Base-by-base conservation (phyloP, 2,113 vertebrate species). In the Nothoprocta perdicaria region DNA sequence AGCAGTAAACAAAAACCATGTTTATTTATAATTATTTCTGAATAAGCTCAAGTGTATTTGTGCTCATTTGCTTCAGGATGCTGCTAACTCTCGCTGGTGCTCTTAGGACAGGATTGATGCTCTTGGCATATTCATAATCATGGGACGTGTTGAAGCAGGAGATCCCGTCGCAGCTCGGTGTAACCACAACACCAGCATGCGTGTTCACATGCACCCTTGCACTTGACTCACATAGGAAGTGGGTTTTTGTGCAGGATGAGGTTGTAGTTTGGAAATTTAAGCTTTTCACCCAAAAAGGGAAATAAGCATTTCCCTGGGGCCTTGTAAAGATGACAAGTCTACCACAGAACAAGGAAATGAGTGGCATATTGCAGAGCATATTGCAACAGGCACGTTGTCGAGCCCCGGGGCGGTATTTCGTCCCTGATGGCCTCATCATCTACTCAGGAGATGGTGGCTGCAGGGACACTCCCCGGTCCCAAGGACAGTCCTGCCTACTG, bases 211-310 rank as follows among this genome's bases (percentile, higher is more conserved):
- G 38, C 22, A 7, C 38, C 31, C 2, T 10, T 22, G 61, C 33
- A 87, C 95, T 87, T 91, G 94, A 95, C 38, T 95, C 95, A 95
- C 79, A 27, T 75, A 96, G 92, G 89, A 96, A 92, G 91, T 92
- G 93, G 75, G 12, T 71, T 84, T 83, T 84, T 80, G 67, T 48
- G 46, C 68, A 91, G 81, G 24, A 63, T 80, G 7, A 66, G 46
- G 24, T 71, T 26, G 50, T 7, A 77, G 46, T 17, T 4, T 10
- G 61, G 92, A 75, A 92, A 87, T 80, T 23, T 4, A 38, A 26
- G 18, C 16, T 71, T 3, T 63, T 55, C 66, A 55, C 41, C 45
- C 79, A 55, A 16, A 1, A 11, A 82, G 67, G 31, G 84, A 35
- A 84, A 50, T 5, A 8, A 77, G 16, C 15, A 9, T 26, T 26